Percentiles rank a stretch among this genome's conserved stretches.
Evolutionary conservation across 2,888 invertebrate genomes (phyloP).

Genomic region (Orthosia gracilis): DNA sequence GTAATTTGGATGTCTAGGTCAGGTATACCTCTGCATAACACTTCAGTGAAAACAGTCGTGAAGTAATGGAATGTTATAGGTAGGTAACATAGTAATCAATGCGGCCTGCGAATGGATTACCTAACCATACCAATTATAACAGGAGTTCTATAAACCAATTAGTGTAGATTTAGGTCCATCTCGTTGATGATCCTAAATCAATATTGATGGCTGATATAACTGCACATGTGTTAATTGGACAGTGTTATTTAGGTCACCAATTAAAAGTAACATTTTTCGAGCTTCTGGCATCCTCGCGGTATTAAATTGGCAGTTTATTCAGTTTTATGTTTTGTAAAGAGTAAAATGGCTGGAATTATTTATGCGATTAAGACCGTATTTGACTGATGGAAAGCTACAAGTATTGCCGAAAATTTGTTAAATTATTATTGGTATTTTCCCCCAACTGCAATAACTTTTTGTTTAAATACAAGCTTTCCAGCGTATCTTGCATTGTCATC

Average conservation of each 20-base stretch:
- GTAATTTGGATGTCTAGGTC: no score
- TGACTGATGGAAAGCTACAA: no score
- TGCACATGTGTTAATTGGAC: constrained; percentile 40
- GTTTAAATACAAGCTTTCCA: no score
- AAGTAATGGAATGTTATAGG: neutral
- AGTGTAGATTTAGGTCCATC: constrained; percentile 42
- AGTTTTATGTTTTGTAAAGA: neutral
- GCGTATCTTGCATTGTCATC: no score
- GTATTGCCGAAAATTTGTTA: no score
- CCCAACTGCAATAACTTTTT: no score
- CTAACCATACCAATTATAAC: constrained; percentile 27
- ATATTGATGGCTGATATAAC: constrained; percentile 48
- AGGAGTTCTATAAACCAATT: constrained; percentile 46
- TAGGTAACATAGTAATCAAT: neutral
- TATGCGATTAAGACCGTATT: no score
- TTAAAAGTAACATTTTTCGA: neutral
- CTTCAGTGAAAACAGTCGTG: no score
- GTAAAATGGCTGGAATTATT: no score
- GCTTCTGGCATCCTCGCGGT: neutral
- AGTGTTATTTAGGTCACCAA: neutral
- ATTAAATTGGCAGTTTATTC: neutral
- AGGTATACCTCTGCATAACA: no score
- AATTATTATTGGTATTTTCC: no score
- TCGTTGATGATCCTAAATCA: constrained; percentile 43
- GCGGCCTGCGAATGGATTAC: neutral